phyloP scores from a whole-genome alignment of 2,797 vertebrate species.

The Parauchenoglanis ngamensis region DNA sequence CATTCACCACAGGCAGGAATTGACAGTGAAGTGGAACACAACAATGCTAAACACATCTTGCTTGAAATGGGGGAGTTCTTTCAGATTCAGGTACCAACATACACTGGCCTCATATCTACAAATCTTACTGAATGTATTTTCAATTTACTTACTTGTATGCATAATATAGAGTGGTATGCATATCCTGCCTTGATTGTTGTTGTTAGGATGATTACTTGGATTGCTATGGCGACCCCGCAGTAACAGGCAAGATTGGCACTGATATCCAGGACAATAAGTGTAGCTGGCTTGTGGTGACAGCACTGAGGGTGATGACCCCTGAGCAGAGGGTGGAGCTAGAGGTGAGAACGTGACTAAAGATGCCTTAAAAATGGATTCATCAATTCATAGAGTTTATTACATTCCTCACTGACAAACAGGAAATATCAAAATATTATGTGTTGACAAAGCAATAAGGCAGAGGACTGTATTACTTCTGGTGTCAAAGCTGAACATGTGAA shows the following conservation, averaged over 20 bases:
- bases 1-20: constrained; percentile 79
- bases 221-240: constrained; percentile 86
- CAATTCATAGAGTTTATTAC: neutral
- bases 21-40: constrained; percentile 82
- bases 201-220: constrained; percentile 92
- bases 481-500: neutral
- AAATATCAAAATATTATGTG: neutral
- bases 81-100: constrained; percentile 87
- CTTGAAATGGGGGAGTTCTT: constrained; percentile 97
- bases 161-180: neutral
- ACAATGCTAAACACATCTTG: constrained; percentile 85
- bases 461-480: neutral
- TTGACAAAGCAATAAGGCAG: neutral
- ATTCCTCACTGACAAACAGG: neutral
- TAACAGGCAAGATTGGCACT: constrained; percentile 94
- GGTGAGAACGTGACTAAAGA: constrained; percentile 68
- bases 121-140: neutral
- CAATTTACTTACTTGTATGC: neutral
- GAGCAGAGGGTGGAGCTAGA: constrained; percentile 83
- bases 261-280: constrained; percentile 99
- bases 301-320: constrained; percentile 77
- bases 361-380: neutral
- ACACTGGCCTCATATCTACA: constrained; percentile 4
- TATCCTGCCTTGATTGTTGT: constrained; percentile 12
- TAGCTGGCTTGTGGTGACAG: constrained; percentile 94